Evolutionary conservation across 2,888 invertebrate species (phyloP).

Genomic region (Trissolcus brochymenae): DNA sequence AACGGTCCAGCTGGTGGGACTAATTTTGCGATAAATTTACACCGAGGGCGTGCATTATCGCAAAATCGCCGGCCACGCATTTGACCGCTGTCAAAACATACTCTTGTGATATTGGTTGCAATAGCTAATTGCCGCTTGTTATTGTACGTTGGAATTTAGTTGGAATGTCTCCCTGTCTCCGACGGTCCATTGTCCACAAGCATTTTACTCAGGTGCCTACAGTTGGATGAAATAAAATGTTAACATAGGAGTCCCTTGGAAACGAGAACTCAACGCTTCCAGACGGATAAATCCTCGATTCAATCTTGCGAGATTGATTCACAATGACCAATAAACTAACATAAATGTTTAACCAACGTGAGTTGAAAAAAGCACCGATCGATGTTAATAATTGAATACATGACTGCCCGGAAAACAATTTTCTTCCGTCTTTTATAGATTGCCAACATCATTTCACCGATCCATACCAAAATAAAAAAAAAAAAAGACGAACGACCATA

Average conservation of each 20-base stretch:
- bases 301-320: background rate
- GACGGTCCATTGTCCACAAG: too few species aligned
- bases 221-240: too few species aligned
- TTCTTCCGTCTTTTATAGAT: conserved; percentile 32
- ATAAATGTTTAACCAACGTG: too few species aligned
- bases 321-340: too few species aligned
- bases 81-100: conserved; percentile 23
- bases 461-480: conserved; percentile 5
- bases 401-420: conserved; percentile 37
- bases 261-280: background rate
- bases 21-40: conserved; percentile 64
- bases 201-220: too few species aligned
- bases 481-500: conserved; percentile 20
- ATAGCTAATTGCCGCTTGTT: conserved; percentile 31
- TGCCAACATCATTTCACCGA: conserved; percentile 26
- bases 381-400: conserved; percentile 40
- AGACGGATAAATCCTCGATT: background rate
- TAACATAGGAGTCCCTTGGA: too few species aligned
- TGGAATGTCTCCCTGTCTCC: background rate
- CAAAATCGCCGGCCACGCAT: conserved; percentile 19
- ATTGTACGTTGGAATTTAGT: conserved; percentile 25
- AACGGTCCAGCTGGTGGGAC: conserved; percentile 60
- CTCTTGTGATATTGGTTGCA: conserved; percentile 29
- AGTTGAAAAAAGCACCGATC: background rate
- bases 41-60: conserved; percentile 32